Base-by-base conservation (phyloP, 2,113 vertebrate species). In the Neofelis nebulosa region DNA sequence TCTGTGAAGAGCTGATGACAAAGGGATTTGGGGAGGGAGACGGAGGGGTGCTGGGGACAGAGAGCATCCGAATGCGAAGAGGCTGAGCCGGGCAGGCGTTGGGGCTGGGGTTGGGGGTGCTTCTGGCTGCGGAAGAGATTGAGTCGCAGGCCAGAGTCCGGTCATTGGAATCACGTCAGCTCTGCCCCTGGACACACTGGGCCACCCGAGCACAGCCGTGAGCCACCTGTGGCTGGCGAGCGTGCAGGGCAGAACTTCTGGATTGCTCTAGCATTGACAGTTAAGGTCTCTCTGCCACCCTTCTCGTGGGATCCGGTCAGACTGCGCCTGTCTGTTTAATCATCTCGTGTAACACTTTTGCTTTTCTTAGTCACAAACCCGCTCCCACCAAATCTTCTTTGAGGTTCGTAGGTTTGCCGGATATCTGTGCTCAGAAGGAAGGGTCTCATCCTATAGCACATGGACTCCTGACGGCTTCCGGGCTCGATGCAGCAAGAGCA, bases 21-120 rank as follows among this genome's bases (percentile, higher is more conserved):
- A 68, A 12, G 91, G 41, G 10, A 2, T 0, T 18, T 31, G 6
- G n/a, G 6, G 31, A 41, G 19, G 7, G 45, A 71, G 21, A 4
- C 14, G 13, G 21, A 0, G 5, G 18, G 38, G 8, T n/a, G 23
- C 4, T 5, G 27, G 57, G 29, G 10, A 0, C n/a, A 63, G 48
- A n/a, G 57, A 27, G 0, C 4, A 27, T 36, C 9, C 15, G 38
- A 45, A 50, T 3, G 21, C 16, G 18, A 25, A 38, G 73, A 48
- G 13, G 15, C 11, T 6, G 74, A 57, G 14, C 18, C 0, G 5
- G 33, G 25, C 55, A 57, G 19, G 19, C 55, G 5, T 6, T 1
- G n/a, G 23, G n/a, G 57, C 45, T 7, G 45, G 45, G 45, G 45
- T 45, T 7, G 45, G 45, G 45, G 45, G 7, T 45, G 16, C 18